These are phyloP conservation scores for Xenopus tropicalis DNA, from an alignment of 2,113 vertebrate species.

Conservation along the genomic window UCB_Xtro_10.0 CM004447.2:89014001-89014500, in stretches of 20 bases:
- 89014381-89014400: too few species aligned
- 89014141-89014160: constrained; percentile 90
- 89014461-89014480: too few species aligned
- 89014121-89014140: constrained; percentile 93
- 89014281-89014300: constrained; percentile 97
- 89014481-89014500: too few species aligned
- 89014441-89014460: too few species aligned
- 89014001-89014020: constrained; percentile 96
- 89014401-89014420: too few species aligned
- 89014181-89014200: constrained; percentile 96
- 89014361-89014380: too few species aligned
- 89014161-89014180: constrained; percentile 96
- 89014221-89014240: constrained; percentile 97
- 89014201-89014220: constrained; percentile 86
- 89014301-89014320: constrained; percentile 93
- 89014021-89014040: constrained; percentile 96
- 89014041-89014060: constrained; percentile 90
- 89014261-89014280: constrained; percentile 95
- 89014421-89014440: too few species aligned
- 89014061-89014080: constrained; percentile 90
- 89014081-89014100: constrained; percentile 83
- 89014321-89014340: neutral
- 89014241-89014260: constrained; percentile 93
- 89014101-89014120: constrained; percentile 89
- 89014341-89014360: too few species aligned